Base-by-base conservation (phyloP, 2,888 invertebrate species). In the Spodoptera littoralis region DNA sequence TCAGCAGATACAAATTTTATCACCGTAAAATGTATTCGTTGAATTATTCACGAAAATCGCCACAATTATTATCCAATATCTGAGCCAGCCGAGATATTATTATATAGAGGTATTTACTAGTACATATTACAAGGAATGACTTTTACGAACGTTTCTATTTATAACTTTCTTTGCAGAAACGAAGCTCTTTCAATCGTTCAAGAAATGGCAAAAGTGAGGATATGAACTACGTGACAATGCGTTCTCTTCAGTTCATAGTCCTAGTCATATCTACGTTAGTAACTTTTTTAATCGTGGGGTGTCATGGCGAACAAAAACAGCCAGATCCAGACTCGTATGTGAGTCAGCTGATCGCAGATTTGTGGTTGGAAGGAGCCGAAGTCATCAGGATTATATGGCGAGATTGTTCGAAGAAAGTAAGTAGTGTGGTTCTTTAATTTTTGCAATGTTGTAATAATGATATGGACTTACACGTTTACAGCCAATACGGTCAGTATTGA, bases 361-460 rank as follows among this genome's bases (percentile, higher is more conserved):
- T 95, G 63, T 95, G 95, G 95, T 73, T 93, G 1, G 95, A 95
- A 74, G 93, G 95, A 3, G 88, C 91, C 30, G 93, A 94, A 70
- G 84, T 95, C 8, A 80, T 93, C 12, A 88, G 88, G 58, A 91
- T 94, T 52, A 88, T 95, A 70, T 95, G 95, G 95, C 85, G 90
- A 57, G 94, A 95, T 73, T 95, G 95, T 60, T 92, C 95, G 0
- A 94, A 92, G 72, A 94, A 93, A 82, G 95, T 95, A 86, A 70
- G 84, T 81, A 36, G 4, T 30, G 9, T 49, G 22, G 9, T 43
- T 36, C 11, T 27, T n/a, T 2, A 13, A 4, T 22, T 36, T 11
- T 18, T 18, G 18, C n/a, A 18, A 18, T 18, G 18, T 4, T 3
- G 1, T 42, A 4, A 53, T 11, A 4, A 18, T 18, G 18, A 18